Evolutionary conservation across 2,888 invertebrate species (phyloP), one percentile per base, ranked within the genome.

Genomic region (Alviniconcha strummeri): DNA sequence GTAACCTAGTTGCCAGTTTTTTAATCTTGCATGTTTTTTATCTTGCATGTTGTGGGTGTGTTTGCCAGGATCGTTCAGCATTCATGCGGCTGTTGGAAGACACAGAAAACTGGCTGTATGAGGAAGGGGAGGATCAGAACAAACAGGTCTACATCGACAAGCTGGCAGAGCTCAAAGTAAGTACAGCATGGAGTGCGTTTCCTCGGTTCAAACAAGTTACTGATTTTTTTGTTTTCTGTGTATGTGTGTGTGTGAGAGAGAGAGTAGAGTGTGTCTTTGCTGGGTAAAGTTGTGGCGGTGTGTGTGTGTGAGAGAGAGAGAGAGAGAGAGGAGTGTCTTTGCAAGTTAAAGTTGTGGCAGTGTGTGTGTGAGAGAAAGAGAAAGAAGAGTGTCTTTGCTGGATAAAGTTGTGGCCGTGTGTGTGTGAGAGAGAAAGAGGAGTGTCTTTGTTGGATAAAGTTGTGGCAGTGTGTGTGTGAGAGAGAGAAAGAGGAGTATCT

Each of bases 61-160:
- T 77, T 72, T 81, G n/a, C 69, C 80, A 92, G 90, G 92, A 92
- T 52, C 88, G 90, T 79, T 90, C 90, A 57, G 83, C 88, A 11
- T 91, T 95, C 85, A 91, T 90, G 19, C 87, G 89, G 9, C 95
- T 96, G 88, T 95, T 99, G 67, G 97, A 97, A 91, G 95, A 96
- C 52, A 96, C 98, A 90, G 99, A 99, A 94, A 96, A 97, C 92
- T 99, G 99, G 99, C 95, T 99, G 36, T 99, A 99, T 92, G 99
- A 98, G 91, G 97, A 97, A 85, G 99, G 99, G 5, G 98, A 98
- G 93, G 97, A 99, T 92, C 97, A 98, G 93, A 96, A 96, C 88
- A 96, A 96, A 91, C 95, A 96, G 90, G 95, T 96, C 67, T 96
- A 96, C 90, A 91, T 94, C 36, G 95, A 95, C 76, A 94, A 94